Conservation (phyloP, 2,113 vertebrate genomes). For the Ctenodactylus gundi region DNA sequence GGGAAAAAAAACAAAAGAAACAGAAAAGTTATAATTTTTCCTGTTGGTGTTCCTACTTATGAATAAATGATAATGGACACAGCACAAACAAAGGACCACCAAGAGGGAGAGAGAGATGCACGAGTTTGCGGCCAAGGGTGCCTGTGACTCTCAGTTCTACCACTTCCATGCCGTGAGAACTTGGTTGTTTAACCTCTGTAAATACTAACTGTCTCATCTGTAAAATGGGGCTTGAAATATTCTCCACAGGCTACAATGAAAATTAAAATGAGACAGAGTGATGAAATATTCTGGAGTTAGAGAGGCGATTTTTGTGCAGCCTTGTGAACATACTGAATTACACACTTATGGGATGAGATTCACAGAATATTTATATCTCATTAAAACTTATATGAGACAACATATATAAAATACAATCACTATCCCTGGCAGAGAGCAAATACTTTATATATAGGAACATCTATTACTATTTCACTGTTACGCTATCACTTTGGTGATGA, state of each 20-base stretch:
- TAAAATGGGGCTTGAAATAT: constrained; percentile 45
- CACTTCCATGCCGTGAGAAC: background rate
- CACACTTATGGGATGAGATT: background rate
- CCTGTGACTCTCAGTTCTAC: background rate
- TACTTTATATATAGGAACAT: constrained; percentile 6
- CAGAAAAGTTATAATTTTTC: background rate
- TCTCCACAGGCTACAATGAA: background rate
- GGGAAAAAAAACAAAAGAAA: constrained; percentile 9
- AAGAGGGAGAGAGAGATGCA: background rate
- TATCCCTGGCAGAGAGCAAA: background rate
- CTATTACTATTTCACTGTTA: constrained; percentile 13
- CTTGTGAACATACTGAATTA: background rate
- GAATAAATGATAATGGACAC: background rate
- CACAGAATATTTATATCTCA: constrained; percentile 3
- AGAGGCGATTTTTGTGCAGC: background rate
- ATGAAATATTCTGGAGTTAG: background rate
- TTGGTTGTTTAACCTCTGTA: background rate
- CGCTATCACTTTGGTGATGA: background rate
- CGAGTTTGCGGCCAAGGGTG: background rate
- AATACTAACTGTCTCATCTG: background rate
- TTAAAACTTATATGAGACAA: constrained; percentile 5
- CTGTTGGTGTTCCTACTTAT: background rate
- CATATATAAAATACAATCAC: constrained; percentile 15
- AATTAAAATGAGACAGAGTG: constrained; percentile 22
- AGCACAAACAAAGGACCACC: background rate